Percentiles rank a stretch among this genome's conserved stretches.
phyloP scores from a whole-genome alignment of 2,797 vertebrate genomes.

The Psittacula derbiana region DNA sequence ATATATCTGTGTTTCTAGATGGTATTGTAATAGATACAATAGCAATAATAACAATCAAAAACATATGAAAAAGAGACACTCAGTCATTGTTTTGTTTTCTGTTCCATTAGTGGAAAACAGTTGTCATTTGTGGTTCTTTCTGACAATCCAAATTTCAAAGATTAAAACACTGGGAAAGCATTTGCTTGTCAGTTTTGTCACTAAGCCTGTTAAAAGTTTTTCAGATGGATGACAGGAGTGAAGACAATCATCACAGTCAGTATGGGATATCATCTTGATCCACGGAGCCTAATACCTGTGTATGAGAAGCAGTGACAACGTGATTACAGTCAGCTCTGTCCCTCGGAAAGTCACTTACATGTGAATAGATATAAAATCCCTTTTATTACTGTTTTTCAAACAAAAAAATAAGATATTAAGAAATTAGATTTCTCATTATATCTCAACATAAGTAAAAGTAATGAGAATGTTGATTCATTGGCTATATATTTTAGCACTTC shows the following conservation, averaged over 20 bases:
- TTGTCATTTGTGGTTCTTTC: not conserved
- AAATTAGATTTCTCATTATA: not conserved
- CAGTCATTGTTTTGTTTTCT: not conserved
- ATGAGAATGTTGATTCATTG: not conserved
- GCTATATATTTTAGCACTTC: not conserved
- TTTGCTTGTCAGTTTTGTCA: not conserved
- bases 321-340: not conserved
- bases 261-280: not conserved
- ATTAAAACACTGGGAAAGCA: not conserved
- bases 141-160: not conserved
- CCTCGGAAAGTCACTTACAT: not conserved
- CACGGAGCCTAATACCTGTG: not conserved
- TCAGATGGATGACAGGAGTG: not conserved
- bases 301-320: not conserved
- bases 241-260: not conserved
- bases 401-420: not conserved
- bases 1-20: not conserved
- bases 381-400: not conserved
- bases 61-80: not conserved
- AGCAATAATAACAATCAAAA: not conserved
- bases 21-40: not conserved
- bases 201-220: not conserved
- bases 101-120: not conserved
- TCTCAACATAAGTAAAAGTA: not conserved
- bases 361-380: not conserved